Conservation (phyloP, 1,140 invertebrate genomes). For the Drosophila bocki region DNA sequence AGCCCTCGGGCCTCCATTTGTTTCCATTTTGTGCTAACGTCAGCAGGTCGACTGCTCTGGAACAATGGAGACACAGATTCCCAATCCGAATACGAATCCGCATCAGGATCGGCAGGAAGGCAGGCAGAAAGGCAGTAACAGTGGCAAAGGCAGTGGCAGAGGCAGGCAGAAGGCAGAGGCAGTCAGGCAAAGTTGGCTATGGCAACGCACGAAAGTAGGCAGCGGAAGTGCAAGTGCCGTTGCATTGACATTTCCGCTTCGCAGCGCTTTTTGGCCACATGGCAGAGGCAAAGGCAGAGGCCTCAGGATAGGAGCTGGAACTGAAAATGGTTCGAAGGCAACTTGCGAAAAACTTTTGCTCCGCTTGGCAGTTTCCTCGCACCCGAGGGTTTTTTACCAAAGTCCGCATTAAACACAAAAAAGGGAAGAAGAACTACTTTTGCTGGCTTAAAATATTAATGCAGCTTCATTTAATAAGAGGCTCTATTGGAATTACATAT, state of each 20-base stretch:
- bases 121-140: constrained; percentile 10
- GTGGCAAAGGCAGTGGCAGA: neutral
- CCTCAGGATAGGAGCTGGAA: neutral
- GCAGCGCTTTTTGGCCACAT: constrained; percentile 67
- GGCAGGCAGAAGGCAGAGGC: constrained; percentile 4
- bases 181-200: constrained; percentile 59
- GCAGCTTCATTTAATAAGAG: constrained; percentile 27
- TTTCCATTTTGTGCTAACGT: constrained; percentile 82
- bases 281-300: constrained; percentile 19
- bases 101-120: constrained; percentile 36
- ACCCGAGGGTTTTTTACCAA: constrained; percentile 49
- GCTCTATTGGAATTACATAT: neutral
- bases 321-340: constrained; percentile 11
- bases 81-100: constrained; percentile 26
- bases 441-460: constrained; percentile 31
- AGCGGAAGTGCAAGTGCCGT: constrained; percentile 80
- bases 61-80: constrained; percentile 59
- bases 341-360: constrained; percentile 65
- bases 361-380: constrained; percentile 59
- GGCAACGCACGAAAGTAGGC: constrained; percentile 67
- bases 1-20: constrained; percentile 66
- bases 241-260: constrained; percentile 82
- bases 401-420: constrained; percentile 13
- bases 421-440: constrained; percentile 12
- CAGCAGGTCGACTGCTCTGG: constrained; percentile 72